Percentiles rank a stretch among this genome's conserved stretches.
Evolutionary conservation across 2,113 vertebrate genomes (phyloP).

Genomic region (Vicugna pacos): DNA sequence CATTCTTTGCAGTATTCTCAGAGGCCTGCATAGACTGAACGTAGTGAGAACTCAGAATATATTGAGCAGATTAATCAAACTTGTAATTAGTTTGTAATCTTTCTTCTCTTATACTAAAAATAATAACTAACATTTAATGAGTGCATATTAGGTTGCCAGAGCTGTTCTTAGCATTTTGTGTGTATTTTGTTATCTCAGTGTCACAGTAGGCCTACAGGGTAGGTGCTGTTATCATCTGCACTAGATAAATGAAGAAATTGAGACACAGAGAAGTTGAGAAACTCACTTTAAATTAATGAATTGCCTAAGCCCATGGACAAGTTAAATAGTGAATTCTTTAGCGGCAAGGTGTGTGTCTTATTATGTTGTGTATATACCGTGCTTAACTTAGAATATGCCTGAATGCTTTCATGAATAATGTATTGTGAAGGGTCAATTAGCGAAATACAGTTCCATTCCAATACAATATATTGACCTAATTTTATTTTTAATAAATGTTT

Average conservation of each 20-base stretch:
- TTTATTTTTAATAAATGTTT: not conserved
- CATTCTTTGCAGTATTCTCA: not conserved
- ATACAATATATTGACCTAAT: not conserved
- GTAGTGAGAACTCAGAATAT: not conserved
- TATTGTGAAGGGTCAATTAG: not conserved
- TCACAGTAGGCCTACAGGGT: not conserved
- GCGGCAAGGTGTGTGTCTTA: not conserved
- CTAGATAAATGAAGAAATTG: not conserved
- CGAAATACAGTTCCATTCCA: not conserved
- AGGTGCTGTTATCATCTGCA: not conserved
- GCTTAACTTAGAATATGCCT: not conserved
- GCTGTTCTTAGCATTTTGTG: not conserved
- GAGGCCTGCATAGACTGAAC: not conserved
- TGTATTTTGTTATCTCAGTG: not conserved
- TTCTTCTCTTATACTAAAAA: not conserved
- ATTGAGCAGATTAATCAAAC: not conserved
- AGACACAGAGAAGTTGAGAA: slow-evolving; percentile 4
- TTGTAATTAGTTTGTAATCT: not conserved
- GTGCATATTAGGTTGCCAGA: not conserved
- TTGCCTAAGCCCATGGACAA: not conserved
- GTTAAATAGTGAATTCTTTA: not conserved
- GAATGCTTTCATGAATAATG: not conserved
- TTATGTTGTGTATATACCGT: not conserved
- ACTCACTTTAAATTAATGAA: not conserved
- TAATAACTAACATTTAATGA: not conserved